Evolutionary conservation across 1,140 invertebrate species (phyloP), one percentile per base, ranked within the genome.

Genomic region (Apis laboriosa): DNA sequence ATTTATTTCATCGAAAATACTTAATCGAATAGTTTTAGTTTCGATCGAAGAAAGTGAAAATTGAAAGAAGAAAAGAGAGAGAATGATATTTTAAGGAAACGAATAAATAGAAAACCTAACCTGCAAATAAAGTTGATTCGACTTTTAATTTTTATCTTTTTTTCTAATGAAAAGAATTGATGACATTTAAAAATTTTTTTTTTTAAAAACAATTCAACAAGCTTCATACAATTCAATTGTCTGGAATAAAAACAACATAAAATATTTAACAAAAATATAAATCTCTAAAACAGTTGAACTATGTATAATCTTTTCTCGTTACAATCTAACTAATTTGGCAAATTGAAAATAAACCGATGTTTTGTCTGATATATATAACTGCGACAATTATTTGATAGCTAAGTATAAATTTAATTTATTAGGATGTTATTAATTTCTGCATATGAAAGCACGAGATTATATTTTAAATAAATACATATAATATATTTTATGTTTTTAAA

Each of bases 351-450:
- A 56, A 77, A 63, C 58, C 58, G 28, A 24, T 58, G 64, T 60
- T 24, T 78, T 58, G 15, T 1, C 24, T 88, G n/a, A n/a, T n/a
- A 88, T 87, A 84, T 72, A 81, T 84, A 84, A 61, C 24, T 21
- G 4, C 43, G 78, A 70, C 74, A 56, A 60, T 17, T 63, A 64
- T 68, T 80, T 77, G 9, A 56, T 9, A 13, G 55, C 70, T 87
- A 88, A 84, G 84, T 87, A 88, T 88, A 88, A 81, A 61, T 87
- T 71, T 78, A 87, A 88, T 88, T 88, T 88, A 87, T 84, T 84
- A 81, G 64, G 70, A 70, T 28, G 60, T 61, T 63, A 66, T 66
- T 77, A 78, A 84, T 84, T 17, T 72, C 77, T 55, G 61, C 64
- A 51, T 74, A 71, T 81, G 74, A 73, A 34, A 86, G 55, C 24